These are phyloP conservation scores for Athetis lepigone DNA, from an alignment of 2,888 invertebrate species.

Conservation along the genomic window DNA sequence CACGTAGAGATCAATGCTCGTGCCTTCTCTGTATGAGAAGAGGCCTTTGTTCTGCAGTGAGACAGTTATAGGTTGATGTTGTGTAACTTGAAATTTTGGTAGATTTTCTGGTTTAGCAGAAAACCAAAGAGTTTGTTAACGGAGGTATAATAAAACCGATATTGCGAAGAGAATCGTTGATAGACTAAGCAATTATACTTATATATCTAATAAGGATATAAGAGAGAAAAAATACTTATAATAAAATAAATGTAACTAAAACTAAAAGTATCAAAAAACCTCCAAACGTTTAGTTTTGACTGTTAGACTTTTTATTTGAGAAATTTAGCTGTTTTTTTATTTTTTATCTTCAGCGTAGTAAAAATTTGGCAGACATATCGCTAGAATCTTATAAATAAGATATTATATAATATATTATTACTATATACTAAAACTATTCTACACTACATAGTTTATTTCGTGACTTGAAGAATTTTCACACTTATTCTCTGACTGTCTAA, in stretches of 20 bases:
- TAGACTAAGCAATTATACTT: too few relatives aligned
- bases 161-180: not conserved
- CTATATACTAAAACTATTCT: constrained; percentile 71
- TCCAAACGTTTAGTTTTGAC: constrained; percentile 50
- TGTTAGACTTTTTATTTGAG: constrained; percentile 70
- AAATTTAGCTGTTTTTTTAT: constrained; percentile 74
- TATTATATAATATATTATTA: constrained; percentile 74
- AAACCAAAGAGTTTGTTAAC: not conserved
- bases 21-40: too few relatives aligned
- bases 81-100: too few relatives aligned
- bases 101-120: too few relatives aligned
- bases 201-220: not conserved
- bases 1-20: too few relatives aligned
- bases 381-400: constrained; percentile 84
- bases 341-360: constrained; percentile 81
- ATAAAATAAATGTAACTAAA: constrained; percentile 8
- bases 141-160: not conserved
- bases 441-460: constrained; percentile 73
- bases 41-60: too few relatives aligned
- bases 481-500: constrained; percentile 49
- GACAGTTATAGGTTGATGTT: too few relatives aligned
- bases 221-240: constrained; percentile 34
- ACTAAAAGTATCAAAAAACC: constrained; percentile 42
- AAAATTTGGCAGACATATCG: constrained; percentile 89
- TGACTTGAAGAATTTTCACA: constrained; percentile 63